Base-by-base conservation (phyloP, 2,113 vertebrate genomes). In the Puntigrus tetrazona region DNA sequence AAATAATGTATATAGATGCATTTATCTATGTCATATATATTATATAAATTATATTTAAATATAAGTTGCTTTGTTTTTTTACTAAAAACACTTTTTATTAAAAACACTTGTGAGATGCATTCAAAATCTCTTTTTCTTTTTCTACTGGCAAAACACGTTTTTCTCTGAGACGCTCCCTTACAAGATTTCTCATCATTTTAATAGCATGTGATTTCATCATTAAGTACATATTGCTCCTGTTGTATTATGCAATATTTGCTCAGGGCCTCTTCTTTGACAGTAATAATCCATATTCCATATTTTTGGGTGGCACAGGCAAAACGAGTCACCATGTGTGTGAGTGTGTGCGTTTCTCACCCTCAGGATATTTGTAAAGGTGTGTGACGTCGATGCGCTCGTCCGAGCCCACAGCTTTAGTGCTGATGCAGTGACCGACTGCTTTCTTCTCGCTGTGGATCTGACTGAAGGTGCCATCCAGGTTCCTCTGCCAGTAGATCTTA, bases 401-500 rank as follows among this genome's bases (percentile, higher is more conserved):
- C 1, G 95, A 95, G 20, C 95, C 95, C 1, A 96, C 90, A 0
- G 96, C 96, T 88, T 97, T 96, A 29, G 97, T 97, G 91, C 96
- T 93, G 84, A 97, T 95, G 84, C 78, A 92, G 10, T 95, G 95
- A 2, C 97, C 96, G 0, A 98, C 95, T 4, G 94, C 95, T 59
- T 95, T 96, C 86, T 96, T 96, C 87, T 97, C 95, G 85, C 92
- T 95, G 25, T 92, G 89, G 73, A 97, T 91, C 5, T 96, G 95
- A 38, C 90, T 92, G 92, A 96, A 97, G 31, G 91, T 95, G 14
- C 95, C 94, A 0, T 95, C 94, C 0, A 87, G 16, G 73, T 95
- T 95, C 36, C 92, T 93, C 88, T 96, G 95, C 95, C 96, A 97
- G 89, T 94, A 97, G 4, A 97, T 95, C 87, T 97, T 97, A 89